Base-by-base conservation (phyloP, 2,113 vertebrate species). In the Amphiprion ocellaris region DNA sequence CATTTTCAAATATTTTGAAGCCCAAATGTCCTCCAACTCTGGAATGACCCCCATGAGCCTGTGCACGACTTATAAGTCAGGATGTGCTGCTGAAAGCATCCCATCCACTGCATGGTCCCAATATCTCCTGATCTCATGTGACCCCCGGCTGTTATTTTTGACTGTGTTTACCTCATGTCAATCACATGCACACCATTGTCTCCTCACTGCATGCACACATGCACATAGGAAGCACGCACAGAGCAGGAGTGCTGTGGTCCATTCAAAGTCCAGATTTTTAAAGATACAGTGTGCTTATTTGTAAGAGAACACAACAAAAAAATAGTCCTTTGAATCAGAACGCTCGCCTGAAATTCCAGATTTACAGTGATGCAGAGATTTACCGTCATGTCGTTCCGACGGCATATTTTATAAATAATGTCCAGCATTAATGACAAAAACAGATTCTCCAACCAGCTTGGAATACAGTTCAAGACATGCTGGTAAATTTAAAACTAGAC, bases 91-190 rank as follows among this genome's bases (percentile, higher is more conserved):
- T 69, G 23, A 63, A 50, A 73, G 47, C 39, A 15, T 52, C 69
- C 56, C 72, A 68, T 12, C 26, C 47, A 69, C 16, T 21, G 65
- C 37, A 21, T 23, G 26, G 23, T 47, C 46, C 47, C 64, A 54
- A 8, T 59, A 26, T 69, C 65, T 50, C 47, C 17, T 53, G 49
- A 69, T 66, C 65, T 63, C 30, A 23, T 14, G 64, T 54, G 55
- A 78, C 58, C 76, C 54, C 63, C 55, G 9, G 16, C 16, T 7
- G 15, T 54, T 79, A 72, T 72, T 66, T 69, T 73, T 53, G 41
- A 17, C 62, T 30, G 17, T 41, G 61, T 77, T 76, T n/a, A 56
- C 65, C 47, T 63, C 28, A 46, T 74, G 28, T 71, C 33, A 62
- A 64, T 59, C 46, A n/a, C 46, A 64, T 39, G 15, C 46, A 10